Conservation (phyloP, 2,113 vertebrate genomes). For the Mus spicilegus region DNA sequence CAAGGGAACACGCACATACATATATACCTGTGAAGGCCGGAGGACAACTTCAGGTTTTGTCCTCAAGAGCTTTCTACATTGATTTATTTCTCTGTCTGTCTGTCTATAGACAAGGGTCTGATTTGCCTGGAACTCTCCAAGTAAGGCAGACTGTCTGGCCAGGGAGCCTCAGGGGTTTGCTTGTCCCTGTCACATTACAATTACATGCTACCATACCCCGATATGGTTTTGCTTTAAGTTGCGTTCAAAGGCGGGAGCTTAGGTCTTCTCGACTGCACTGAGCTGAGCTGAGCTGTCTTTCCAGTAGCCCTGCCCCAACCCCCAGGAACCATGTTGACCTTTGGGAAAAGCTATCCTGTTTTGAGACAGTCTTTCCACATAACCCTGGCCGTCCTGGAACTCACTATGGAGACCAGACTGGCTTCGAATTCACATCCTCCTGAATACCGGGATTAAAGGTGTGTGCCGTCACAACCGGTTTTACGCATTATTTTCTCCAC, state of each 20-base stretch:
- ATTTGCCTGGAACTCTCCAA: neutral
- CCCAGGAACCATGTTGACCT: neutral
- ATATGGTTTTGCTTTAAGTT: no score
- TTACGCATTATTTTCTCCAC: slow-evolving; percentile 7
- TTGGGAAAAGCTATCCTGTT: neutral
- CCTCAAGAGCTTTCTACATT: neutral
- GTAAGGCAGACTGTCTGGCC: neutral
- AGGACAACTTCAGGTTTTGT: neutral
- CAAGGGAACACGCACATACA: neutral
- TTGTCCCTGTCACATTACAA: neutral
- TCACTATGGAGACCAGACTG: neutral
- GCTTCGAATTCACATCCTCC: neutral
- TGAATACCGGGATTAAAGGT: neutral
- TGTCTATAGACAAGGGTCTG: neutral
- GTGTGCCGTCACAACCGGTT: neutral
- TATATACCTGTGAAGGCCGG: no score
- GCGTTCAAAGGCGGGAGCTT: neutral
- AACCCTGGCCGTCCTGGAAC: neutral
- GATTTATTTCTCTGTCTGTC: neutral
- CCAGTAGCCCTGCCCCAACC: no score
- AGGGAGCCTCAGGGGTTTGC: neutral
- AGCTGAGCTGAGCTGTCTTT: neutral
- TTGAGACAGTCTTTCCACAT: neutral
- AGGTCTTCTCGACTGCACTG: no score
- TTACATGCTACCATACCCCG: neutral